Conservation (phyloP, 2,797 vertebrate genomes). For the Mionectes olivaceus region DNA sequence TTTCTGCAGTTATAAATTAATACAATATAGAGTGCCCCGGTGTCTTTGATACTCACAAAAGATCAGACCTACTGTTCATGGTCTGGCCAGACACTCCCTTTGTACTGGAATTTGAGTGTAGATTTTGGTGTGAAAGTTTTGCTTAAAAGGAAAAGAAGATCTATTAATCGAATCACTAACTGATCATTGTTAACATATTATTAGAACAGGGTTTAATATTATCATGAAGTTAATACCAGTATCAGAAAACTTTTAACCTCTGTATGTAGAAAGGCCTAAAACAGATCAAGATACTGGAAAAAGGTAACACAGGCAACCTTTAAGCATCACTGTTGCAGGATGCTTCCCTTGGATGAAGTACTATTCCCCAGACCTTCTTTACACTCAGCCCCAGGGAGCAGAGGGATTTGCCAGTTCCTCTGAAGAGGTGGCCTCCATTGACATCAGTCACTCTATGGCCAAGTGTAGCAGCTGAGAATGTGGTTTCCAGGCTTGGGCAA, state of each 20-base stretch:
- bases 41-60: background rate
- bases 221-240: background rate
- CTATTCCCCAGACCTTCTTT: background rate
- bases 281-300: background rate
- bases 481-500: background rate
- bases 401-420: background rate
- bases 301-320: background rate
- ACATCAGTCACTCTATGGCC: background rate
- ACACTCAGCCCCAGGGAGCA: background rate
- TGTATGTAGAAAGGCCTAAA: background rate
- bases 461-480: background rate
- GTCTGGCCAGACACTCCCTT: background rate
- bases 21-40: background rate
- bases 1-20: background rate
- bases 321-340: background rate
- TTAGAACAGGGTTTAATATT: background rate
- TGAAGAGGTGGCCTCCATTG: fast-evolving
- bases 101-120: background rate
- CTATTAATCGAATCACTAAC: background rate
- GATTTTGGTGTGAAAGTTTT: background rate
- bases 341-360: fast-evolving
- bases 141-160: background rate
- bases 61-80: background rate
- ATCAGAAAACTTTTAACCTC: background rate
- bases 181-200: background rate